Percentiles rank a stretch among this genome's conserved stretches.
Evolutionary conservation across 2,888 invertebrate genomes (phyloP).

Genomic region (Epirrhoe tristata): DNA sequence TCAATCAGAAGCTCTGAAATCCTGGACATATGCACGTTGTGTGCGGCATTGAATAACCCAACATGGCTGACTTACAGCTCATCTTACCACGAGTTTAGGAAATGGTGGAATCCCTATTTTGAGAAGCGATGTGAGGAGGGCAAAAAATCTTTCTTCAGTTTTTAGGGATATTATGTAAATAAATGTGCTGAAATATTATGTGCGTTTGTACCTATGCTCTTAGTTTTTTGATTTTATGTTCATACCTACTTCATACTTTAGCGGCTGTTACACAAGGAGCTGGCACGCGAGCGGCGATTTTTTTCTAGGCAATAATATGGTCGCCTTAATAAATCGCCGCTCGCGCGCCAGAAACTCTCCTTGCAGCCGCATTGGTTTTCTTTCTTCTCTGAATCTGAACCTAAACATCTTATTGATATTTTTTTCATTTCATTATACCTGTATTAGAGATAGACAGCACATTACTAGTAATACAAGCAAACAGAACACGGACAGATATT

Average conservation of each 20-base stretch:
- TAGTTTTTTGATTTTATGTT: too few relatives aligned
- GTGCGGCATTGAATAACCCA: constrained; percentile 59
- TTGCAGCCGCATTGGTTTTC: too few relatives aligned
- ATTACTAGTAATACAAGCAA: constrained; percentile 39
- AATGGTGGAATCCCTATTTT: constrained; percentile 68
- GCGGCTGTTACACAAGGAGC: too few relatives aligned
- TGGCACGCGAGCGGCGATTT: too few relatives aligned
- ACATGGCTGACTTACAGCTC: constrained; percentile 50
- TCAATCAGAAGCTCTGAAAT: constrained; percentile 48
- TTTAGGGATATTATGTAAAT: neutral
- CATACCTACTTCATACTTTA: too few relatives aligned
- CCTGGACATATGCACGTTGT: constrained; percentile 62
- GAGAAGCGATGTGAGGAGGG: constrained; percentile 52
- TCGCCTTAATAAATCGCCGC: too few relatives aligned
- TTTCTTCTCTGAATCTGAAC: too few relatives aligned
- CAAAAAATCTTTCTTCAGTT: neutral
- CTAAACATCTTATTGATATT: too few relatives aligned
- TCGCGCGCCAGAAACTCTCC: too few relatives aligned
- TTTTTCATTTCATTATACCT: too few relatives aligned
- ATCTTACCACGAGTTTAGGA: constrained; percentile 54
- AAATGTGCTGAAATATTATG: neutral
- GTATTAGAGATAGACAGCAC: too few relatives aligned
- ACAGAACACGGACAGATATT: constrained; percentile 31
- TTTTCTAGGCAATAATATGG: too few relatives aligned
- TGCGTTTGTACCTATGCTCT: neutral